These are phyloP conservation scores for Hipparchia semele DNA, from an alignment of 2,888 invertebrate genomes.

Conservation along the genomic window DNA sequence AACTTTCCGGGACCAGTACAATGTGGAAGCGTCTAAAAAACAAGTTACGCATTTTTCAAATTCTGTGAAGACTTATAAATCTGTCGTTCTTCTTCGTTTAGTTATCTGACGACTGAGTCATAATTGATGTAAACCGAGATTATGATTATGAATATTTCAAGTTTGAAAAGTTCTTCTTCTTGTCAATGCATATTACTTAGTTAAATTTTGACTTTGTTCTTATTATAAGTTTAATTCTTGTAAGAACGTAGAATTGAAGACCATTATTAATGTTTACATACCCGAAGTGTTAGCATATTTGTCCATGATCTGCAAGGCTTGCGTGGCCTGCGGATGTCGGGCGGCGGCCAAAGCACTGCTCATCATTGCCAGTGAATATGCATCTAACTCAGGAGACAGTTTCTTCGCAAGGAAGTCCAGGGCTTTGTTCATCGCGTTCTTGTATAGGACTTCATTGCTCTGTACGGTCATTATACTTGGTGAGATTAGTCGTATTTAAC, in stretches of 20 bases:
- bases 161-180: no score
- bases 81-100: no score
- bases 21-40: constrained; percentile 55
- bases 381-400: constrained; percentile 84
- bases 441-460: constrained; percentile 77
- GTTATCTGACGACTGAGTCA: no score
- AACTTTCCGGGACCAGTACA: constrained; percentile 71
- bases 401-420: constrained; percentile 88
- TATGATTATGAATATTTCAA: no score
- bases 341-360: constrained; percentile 90
- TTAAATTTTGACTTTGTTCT: no score
- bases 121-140: no score
- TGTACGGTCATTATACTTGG: constrained; percentile 40
- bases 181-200: no score
- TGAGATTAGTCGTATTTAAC: background rate
- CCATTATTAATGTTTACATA: constrained; percentile 30
- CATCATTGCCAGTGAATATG: constrained; percentile 90
- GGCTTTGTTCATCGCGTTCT: constrained; percentile 88
- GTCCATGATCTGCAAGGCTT: constrained; percentile 80
- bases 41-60: background rate
- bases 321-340: constrained; percentile 86
- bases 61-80: no score
- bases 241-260: background rate
- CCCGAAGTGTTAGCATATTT: constrained; percentile 77
- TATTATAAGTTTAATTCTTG: no score